Evolutionary conservation across 2,888 invertebrate species (phyloP), one percentile per base, ranked within the genome.

Genomic region (Hypsopygia costalis): DNA sequence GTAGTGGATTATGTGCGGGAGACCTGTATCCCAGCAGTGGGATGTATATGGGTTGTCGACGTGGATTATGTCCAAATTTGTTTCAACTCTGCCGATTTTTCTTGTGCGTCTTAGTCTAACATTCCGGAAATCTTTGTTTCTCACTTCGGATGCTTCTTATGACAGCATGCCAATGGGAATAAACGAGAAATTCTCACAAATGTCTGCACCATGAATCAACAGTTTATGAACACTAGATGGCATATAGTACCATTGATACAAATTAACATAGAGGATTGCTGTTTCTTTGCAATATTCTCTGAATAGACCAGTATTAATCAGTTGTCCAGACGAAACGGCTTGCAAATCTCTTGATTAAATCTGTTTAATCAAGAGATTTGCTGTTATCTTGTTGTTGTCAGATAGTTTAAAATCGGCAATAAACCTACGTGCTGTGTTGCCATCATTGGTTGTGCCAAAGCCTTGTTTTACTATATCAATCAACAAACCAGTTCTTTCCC

Each of bases 51-150:
- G n/a, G n/a, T n/a, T n/a, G n/a, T n/a, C n/a, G n/a, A n/a, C n/a
- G n/a, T n/a, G n/a, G n/a, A n/a, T n/a, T 22, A 37, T 31, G 37
- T 37, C 30, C 20, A 31, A 30, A 31, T 31, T 30, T 8, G 30
- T 31, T 16, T 32, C n/a, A 49, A 46, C 37, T 25, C 40, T 46
- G 16, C 25, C 34, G 34, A 40, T 46, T 44, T 38, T 40, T 31
- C 52, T 37, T 34, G 46, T 40, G 21, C 43, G 43, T 7, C 10
- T 33, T 34, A 22, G 29, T 36, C 43, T 40, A 32, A 32, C 30
- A 30, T 41, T 47, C 11, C 47, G 32, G 34, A 47, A 41, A 10
- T 44, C 47, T 34, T 47, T 42, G 40, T 47, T 44, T 31, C 42
- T 29, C 8, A 40, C 41, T 40, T 47, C 44, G 6, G 41, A 39